Evolutionary conservation across 2,113 vertebrate species (phyloP), one percentile per base, ranked within the genome.

Genomic region (cattle (Bos taurus)): DNA sequence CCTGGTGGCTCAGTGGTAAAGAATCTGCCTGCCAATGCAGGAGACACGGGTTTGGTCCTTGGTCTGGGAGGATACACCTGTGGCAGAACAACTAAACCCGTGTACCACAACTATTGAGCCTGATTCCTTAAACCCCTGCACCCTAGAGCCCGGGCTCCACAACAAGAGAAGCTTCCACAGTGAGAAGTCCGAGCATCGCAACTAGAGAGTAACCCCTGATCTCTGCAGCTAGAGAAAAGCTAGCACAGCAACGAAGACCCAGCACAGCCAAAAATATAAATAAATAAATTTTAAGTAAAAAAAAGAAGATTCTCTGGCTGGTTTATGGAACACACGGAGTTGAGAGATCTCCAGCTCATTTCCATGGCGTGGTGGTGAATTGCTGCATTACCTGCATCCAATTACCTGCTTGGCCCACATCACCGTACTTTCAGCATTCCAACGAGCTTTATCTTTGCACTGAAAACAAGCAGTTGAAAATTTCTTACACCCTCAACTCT

Each of bases 351-450:
- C 33, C n/a, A 19, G 56, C 33, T 23, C 30, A 2, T 60, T 59
- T 60, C 64, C 5, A 2, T n/a, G 26, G 23, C 60, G 7, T 14
- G 6, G 25, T 7, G 25, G 26, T 43, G 46, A 83, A 62, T 77
- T 19, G 33, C 17, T 33, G 57, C 82, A 5, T 19, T 52, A 16
- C 19, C 40, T 33, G 2, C 6, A 28, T 14, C 43, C 43, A 46
- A 46, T 46, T 46, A 46, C 43, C 48, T 14, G 11, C 19, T 25
- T 10, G 3, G 26, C 13, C 17, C 4, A 4, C 3, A 19, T 12
- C 28, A 40, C 33, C 40, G 17, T 23, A 67, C 2, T 21, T 56
- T 11, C 0, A 2, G 21, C 10, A 1, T 23, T 33, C 19, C 4
- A 0, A 1, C 19, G 90, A 93, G 26, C 11, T 77, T 54, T 56